Evolutionary conservation across 2,888 invertebrate species (phyloP).

Genomic region (Lottia scabra): DNA sequence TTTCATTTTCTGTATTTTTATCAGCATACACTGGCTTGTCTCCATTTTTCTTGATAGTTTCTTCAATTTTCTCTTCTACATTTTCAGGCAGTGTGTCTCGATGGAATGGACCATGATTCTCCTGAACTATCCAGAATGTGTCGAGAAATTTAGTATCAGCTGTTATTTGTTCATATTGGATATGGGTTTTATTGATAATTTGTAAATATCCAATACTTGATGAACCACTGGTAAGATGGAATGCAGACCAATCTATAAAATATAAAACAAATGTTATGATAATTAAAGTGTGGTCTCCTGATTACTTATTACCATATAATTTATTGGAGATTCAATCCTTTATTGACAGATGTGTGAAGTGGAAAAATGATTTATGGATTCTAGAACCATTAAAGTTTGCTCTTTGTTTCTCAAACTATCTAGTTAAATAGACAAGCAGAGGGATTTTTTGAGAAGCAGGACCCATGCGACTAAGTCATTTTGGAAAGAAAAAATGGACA

Average conservation of each 20-base stretch:
- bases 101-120: constrained; percentile 40
- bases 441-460: no score
- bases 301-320: no score
- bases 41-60: constrained; percentile 26
- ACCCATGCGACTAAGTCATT: no score
- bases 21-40: constrained; percentile 29
- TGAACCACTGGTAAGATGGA: constrained; percentile 30
- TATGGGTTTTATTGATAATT: constrained; percentile 46
- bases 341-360: no score
- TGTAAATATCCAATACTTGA: constrained; percentile 39
- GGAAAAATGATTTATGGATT: no score
- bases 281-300: no score
- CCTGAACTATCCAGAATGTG: constrained; percentile 44
- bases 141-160: constrained; percentile 34
- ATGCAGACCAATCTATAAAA: constrained; percentile 47
- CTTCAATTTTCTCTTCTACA: constrained; percentile 28
- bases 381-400: no score
- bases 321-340: no score
- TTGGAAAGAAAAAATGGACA: no score
- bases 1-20: constrained; percentile 12
- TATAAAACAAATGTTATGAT: constrained; percentile 2
- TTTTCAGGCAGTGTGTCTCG: constrained; percentile 26
- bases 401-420: no score
- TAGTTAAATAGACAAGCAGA: no score
- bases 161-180: constrained; percentile 43